phyloP scores from a whole-genome alignment of 64 coral and sea anemone species.

The Cladopsammia gracilis region DNA sequence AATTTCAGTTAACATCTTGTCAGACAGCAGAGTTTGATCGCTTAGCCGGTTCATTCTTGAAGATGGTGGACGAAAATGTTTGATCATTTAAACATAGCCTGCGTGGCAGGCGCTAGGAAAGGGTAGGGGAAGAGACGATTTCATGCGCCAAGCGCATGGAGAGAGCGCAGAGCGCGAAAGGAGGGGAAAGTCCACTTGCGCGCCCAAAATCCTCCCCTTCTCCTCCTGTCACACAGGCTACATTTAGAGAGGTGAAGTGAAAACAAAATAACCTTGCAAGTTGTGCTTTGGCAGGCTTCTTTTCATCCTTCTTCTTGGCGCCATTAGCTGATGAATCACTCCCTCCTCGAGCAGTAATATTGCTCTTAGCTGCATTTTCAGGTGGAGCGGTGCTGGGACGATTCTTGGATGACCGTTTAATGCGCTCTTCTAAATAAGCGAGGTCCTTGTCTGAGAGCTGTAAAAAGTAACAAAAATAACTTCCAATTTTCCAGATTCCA shows the following conservation, averaged over 20 bases:
- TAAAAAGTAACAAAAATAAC: constrained; percentile 21
- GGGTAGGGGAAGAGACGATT: too few relatives aligned
- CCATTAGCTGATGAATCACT: constrained; percentile 57
- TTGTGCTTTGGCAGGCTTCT: constrained; percentile 16
- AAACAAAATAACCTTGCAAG: background rate
- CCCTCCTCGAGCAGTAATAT: constrained; percentile 3
- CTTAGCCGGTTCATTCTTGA: too few relatives aligned
- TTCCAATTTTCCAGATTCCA: too few relatives aligned
- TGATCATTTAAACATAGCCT: too few relatives aligned
- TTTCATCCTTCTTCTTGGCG: constrained; percentile 61
- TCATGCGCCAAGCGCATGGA: too few relatives aligned
- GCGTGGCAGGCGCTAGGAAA: too few relatives aligned
- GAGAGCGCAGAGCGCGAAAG: too few relatives aligned
- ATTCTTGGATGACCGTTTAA: constrained; percentile 87
- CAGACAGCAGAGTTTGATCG: too few relatives aligned
- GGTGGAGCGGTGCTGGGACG: constrained; percentile 64
- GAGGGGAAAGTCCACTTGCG: too few relatives aligned
- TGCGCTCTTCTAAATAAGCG: constrained; percentile 97
- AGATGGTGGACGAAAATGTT: too few relatives aligned
- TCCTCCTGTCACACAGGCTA: background rate
- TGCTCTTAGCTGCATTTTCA: constrained; percentile 69
- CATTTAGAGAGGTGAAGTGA: background rate
- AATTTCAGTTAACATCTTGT: too few relatives aligned
- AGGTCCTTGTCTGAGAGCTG: constrained; percentile 98
- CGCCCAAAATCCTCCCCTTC: too few relatives aligned